Base-by-base conservation (phyloP, 2,888 invertebrate species). In the Nephrotoma guestfalica region DNA sequence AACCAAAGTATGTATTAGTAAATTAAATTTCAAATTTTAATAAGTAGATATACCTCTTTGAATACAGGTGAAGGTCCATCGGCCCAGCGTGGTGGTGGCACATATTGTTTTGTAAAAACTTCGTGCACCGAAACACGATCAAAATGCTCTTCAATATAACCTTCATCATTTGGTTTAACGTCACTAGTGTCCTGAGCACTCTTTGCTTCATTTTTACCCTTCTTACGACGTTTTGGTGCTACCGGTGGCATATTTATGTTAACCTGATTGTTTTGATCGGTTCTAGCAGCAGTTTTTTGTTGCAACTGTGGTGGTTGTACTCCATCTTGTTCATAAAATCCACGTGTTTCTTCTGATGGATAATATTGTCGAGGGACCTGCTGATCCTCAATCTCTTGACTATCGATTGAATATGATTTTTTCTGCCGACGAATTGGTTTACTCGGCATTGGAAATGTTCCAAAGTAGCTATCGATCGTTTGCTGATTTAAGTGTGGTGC, bases 291-390 rank as follows among this genome's bases (percentile, higher is more conserved):
- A 51, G 71, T 30, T 5, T 84, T 86, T 42, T 86, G 91, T n/a
- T 91, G 88, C 88, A 92, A 92, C 43, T 93, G 92, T 0, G 93
- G 93, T 88, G 94, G 93, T 88, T 93, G 93, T 86, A 93, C 92
- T 87, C 93, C 92, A 89, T 93, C 90, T 87, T 90, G 91, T 88
- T 91, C 91, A 87, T 90, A 91, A 88, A 89, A 88, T 86, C 88
- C 51, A 15, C 41, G 18, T 9, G 45, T 43, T 5, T 45, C 18
- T 13, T 43, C n/a, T n/a, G 86, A 30, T 11, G 86, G 85, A 85
- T 43, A 87, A 57, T 86, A 86, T 86, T 57, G 87, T 0, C 85
- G 83, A 13, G 90, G 89, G 71, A 91, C 89, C 43, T 88, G 88
- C 18, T 88, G 88, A 88, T 90, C 90, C 87, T 92, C 90, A 11